Conservation (phyloP, 2,113 vertebrate genomes). For the Dissostichus mawsoni region DNA sequence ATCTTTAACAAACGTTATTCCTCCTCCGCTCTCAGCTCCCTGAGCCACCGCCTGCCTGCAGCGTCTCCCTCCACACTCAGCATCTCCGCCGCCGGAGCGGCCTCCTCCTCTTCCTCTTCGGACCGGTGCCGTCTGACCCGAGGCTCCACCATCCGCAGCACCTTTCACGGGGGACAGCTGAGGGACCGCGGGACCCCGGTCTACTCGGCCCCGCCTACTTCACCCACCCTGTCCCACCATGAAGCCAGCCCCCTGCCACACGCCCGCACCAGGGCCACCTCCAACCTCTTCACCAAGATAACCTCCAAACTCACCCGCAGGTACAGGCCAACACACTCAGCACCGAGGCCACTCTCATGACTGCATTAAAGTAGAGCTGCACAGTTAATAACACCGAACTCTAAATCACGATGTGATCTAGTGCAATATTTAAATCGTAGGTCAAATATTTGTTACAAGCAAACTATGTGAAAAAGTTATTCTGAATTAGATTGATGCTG, state of each 20-base stretch:
- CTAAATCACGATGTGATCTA: no score
- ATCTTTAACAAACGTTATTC: neutral
- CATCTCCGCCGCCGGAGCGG: constrained; percentile 84
- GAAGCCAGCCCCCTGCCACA: constrained; percentile 86
- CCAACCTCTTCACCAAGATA: constrained; percentile 96
- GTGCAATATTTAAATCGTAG: no score
- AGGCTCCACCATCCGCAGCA: constrained; percentile 92
- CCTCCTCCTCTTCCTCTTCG: constrained; percentile 85
- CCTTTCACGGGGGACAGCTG: constrained; percentile 94
- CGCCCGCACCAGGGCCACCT: constrained; percentile 89
- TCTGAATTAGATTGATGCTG: no score
- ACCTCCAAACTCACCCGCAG: constrained; percentile 96
- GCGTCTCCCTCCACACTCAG: constrained; percentile 91
- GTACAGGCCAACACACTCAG: constrained; percentile 71
- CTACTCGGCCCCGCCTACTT: constrained; percentile 91
- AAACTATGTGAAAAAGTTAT: no score
- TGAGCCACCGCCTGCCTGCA: constrained; percentile 83
- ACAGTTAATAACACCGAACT: no score
- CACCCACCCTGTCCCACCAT: constrained; percentile 91
- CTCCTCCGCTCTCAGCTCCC: constrained; percentile 77
- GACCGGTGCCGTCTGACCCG: constrained; percentile 91
- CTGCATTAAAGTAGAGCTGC: neutral
- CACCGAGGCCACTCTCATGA: neutral
- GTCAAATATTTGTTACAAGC: no score
- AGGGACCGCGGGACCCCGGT: constrained; percentile 88